Base-by-base conservation (phyloP, 2,797 vertebrate genomes). In the Phrynocephalus guinanensis region DNA sequence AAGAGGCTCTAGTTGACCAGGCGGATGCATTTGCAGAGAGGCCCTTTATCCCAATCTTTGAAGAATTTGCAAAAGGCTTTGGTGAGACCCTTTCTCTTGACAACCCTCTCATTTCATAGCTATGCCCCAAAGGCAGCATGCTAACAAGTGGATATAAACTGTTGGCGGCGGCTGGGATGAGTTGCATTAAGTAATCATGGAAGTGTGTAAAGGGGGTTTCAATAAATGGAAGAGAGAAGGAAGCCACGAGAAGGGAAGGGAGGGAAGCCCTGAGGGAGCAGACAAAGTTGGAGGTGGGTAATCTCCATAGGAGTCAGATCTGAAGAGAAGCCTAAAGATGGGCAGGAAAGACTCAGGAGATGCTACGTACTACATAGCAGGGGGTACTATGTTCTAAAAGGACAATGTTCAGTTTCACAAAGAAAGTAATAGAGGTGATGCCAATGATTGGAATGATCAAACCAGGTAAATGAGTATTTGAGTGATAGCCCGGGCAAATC, bases 1-100 rank as follows among this genome's bases (percentile, higher is more conserved):
- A 95, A 66, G 96, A 96, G 82, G 96, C 96, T 68, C 95, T 96
- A 0, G 68, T 97, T 68, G 95, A 94, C 82, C 75, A 96, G 2
- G 95, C 94, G 82, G 94, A 96, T 38, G 93, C 95, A 0, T 96
- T 97, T 94, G 50, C 91, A 44, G 95, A 93, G 81, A 87, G 95
- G 85, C 89, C 95, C 22, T 79, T 87, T 75, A 75, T 96, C 60
- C 95, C 94, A 26, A 0, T 96, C 52, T 95, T 96, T 91, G 89
- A 96, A 83, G 94, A 94, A 56, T 0, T 95, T 79, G 81, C 84
- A 15, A 66, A 50, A 24, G 95, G 93, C 93, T 94, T 91, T 30
- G 96, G 95, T 96, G 91, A 94, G 26, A 4, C 56, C 52, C 30
- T 76, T 67, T 70, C 3, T 20, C 60, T 75, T 16, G 15, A 60